Base-by-base conservation (phyloP, 2,113 vertebrate genomes). In the Chascanopsetta lugubris region DNA sequence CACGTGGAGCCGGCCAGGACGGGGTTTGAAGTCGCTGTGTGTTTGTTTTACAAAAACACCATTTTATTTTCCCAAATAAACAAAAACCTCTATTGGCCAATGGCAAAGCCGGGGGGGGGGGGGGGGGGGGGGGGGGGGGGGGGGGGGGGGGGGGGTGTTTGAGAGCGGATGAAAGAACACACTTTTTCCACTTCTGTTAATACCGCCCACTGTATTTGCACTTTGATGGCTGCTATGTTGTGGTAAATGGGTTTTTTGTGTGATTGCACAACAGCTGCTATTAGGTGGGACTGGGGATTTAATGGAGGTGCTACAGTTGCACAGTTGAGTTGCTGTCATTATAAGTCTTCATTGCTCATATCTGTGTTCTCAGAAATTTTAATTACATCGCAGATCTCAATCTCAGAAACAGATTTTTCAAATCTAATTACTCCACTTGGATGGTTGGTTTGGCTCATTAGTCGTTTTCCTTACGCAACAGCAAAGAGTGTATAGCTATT, bases 41-140 rank as follows among this genome's bases (percentile, higher is more conserved):
- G 54, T 58, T 78, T 62, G 34, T 79, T 64, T 49, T 30, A 69
- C 32, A 50, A 58, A 78, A 75, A 60, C 3, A 54, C n/a, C 0
- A 18, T 75, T 51, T 65, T 38, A 36, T 74, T 40, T 18, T 0
- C 18, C 22, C 12, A 42, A 24, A 63, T 22, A 68, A 77, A 75
- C 26, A 74, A 57, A n/a, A 50, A 21, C 38, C 26, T 61, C 18
- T 72, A 10, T 67, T 46, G 64, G 20, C 51, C 22, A 46, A 72
- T 69, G 65, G 32, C 62, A 26, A 24, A 29, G 30, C 25, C 60
- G n/a, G n/a, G n/a, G n/a, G n/a, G n/a, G n/a, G n/a, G n/a, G n/a
- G n/a, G n/a, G n/a, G n/a, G n/a, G n/a, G n/a, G n/a, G n/a, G n/a
- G n/a, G n/a, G n/a, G n/a, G n/a, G n/a, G n/a, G n/a, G n/a, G n/a